Base-by-base conservation (phyloP, 2,888 invertebrate genomes). In the Apamea monoglypha region DNA sequence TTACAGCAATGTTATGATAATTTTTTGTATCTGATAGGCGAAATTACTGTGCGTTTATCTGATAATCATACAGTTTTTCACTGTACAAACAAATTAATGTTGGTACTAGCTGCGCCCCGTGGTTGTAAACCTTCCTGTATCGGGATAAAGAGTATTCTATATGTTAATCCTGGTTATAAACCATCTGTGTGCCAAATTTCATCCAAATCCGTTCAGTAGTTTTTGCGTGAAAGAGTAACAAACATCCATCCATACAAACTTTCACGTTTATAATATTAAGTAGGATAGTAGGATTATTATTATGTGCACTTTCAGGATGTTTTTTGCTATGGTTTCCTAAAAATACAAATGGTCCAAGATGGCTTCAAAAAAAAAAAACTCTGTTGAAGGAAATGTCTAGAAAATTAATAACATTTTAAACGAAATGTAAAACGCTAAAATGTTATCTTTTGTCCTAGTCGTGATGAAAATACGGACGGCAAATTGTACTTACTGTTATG, bases 401-500 rank as follows among this genome's bases (percentile, higher is more conserved):
- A 78, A 53, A 14, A 44, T 32, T 44, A 21, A 16, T n/a, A 21
- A 47, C 8, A 47, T 80, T 47, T 32, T 16, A 75, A 76, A 68
- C n/a, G 25, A 25, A 18, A 59, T 25, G 1, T 32, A 21, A 53
- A 81, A 73, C 21, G 50, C 32, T 53, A 10, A 36, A 81, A 25
- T 81, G 18, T 53, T 81, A 44, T 74, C n/a, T 63, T 74, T 79
- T 47, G 44, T 64, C 6, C 0, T 36, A 82, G 16, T 8, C 36
- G 25, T 56, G 7, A 82, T 47, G 8, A 53, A 74, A 81, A 64
- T 44, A 36, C 18, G 56, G 50, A 44, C n/a, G 16, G 36, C 36
- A 68, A 72, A 3, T 61, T 25, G 36, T 36, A 21, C 18, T 29
- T 12, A 64, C 36, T 64, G 14, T 64, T 29, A 56, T 47, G 63